A percentile compares a stretch with the other conserved stretches of the same genome.
Evolutionary conservation across 2,888 invertebrate species (phyloP).

Genomic region (Orthosia incerta): DNA sequence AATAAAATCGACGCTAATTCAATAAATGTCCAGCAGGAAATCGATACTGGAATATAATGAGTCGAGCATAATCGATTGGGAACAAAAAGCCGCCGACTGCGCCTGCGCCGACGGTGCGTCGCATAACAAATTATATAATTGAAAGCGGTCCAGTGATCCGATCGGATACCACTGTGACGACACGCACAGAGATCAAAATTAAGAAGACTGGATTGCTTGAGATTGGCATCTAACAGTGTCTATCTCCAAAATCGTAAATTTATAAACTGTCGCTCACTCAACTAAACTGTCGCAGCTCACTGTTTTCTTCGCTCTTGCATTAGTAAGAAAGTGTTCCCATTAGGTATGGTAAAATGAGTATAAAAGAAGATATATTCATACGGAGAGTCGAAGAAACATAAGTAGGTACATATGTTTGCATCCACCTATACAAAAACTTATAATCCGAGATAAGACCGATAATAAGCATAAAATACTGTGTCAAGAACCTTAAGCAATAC

Average conservation of each 20-base stretch:
- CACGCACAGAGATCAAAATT: slow-evolving; percentile 13
- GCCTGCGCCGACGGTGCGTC: slow-evolving; percentile 46
- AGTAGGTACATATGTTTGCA: background rate
- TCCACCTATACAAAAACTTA: background rate
- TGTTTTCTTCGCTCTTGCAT: background rate
- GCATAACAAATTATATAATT: slow-evolving; percentile 71
- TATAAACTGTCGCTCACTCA: background rate
- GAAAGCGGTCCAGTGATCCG: slow-evolving; percentile 53
- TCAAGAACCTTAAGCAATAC: background rate
- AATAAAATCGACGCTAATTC: slow-evolving; percentile 57
- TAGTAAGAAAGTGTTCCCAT: background rate
- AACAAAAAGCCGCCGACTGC: slow-evolving; percentile 60
- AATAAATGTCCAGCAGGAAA: slow-evolving; percentile 62
- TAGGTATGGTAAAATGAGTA: background rate
- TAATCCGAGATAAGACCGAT: background rate
- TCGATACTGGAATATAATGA: slow-evolving; percentile 65
- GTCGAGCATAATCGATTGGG: slow-evolving; percentile 64
- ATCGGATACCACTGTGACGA: slow-evolving; percentile 36
- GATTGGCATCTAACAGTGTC: background rate
- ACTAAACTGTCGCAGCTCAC: background rate
- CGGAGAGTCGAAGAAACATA: background rate
- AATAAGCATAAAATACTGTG: background rate
- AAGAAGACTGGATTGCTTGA: slow-evolving; percentile 3
- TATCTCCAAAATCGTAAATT: too few relatives aligned
- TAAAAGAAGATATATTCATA: background rate